Conservation (phyloP, 2,888 invertebrate species). For the Celastrina argiolus region DNA sequence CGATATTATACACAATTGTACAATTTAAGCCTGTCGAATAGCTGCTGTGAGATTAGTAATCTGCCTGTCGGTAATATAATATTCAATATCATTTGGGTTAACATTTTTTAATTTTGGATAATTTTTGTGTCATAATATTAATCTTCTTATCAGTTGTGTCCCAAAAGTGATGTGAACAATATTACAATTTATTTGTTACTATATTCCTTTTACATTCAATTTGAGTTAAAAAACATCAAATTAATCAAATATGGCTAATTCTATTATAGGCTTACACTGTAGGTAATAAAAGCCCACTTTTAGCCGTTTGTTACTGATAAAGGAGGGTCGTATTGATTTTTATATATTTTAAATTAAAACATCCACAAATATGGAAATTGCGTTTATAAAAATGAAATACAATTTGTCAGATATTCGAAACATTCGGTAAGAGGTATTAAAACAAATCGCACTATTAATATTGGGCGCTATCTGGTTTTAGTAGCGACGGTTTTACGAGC, state of each 20-base stretch:
- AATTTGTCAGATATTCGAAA: slow-evolving; percentile 12
- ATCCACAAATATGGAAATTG: slow-evolving; percentile 2
- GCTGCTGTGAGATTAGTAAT: too few relatives aligned
- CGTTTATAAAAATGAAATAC: neutral
- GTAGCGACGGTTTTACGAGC: slow-evolving; percentile 11
- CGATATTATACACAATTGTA: too few relatives aligned
- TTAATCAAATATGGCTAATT: neutral
- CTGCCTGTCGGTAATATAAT: too few relatives aligned
- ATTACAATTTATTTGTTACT: too few relatives aligned
- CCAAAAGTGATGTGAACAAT: too few relatives aligned
- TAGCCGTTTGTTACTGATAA: neutral
- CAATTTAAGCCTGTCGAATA: too few relatives aligned
- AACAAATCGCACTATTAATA: slow-evolving; percentile 17
- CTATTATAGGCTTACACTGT: neutral
- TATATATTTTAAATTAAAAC: slow-evolving; percentile 4
- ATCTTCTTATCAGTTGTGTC: too few relatives aligned
- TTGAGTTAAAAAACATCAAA: too few relatives aligned
- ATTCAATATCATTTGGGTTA: too few relatives aligned
- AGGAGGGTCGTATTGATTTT: neutral
- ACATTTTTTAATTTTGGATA: too few relatives aligned
- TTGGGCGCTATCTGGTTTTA: slow-evolving; percentile 14
- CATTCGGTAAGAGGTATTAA: slow-evolving; percentile 11
- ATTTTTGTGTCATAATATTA: too few relatives aligned
- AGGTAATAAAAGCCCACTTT: neutral
- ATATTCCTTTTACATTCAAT: too few relatives aligned